Percentiles rank a stretch among this genome's conserved stretches.
Evolutionary conservation across 1,140 invertebrate species (phyloP).

Genomic region (Drosophila equinoxialis): DNA sequence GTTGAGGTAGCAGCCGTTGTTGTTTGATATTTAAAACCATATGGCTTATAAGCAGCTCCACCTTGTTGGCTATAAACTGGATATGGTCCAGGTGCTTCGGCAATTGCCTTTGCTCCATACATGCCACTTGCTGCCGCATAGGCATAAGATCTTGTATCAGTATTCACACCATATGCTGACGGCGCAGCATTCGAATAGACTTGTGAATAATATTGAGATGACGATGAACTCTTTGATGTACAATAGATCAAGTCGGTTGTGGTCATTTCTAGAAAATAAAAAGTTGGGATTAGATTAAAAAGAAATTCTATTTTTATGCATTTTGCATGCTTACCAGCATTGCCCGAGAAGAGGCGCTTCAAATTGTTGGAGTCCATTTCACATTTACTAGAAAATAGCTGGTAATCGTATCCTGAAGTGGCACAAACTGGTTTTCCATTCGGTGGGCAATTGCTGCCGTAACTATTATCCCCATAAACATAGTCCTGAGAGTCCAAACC

Average conservation of each 20-base stretch:
- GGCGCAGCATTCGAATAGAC: not conserved
- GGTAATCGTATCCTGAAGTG: slow-evolving; percentile 22
- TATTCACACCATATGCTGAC: not conserved
- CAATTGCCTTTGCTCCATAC: slow-evolving; percentile 52
- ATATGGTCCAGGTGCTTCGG: slow-evolving; percentile 53
- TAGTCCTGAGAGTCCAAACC: slow-evolving; percentile 20
- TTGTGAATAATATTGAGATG: slow-evolving; percentile 10
- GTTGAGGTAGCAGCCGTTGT: slow-evolving; percentile 24
- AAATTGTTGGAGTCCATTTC: slow-evolving; percentile 33
- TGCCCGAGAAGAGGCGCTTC: slow-evolving; percentile 30
- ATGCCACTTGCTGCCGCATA: slow-evolving; percentile 54
- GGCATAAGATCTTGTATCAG: slow-evolving; percentile 37
- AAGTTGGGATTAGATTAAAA: not conserved
- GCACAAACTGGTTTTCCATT: slow-evolving; percentile 25
- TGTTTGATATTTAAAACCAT: slow-evolving; percentile 8
- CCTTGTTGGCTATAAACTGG: slow-evolving; percentile 16
- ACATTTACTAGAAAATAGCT: slow-evolving; percentile 36
- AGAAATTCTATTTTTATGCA: not conserved
- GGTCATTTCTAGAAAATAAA: slow-evolving; percentile 16
- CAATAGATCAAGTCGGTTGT: slow-evolving; percentile 24
- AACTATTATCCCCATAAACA: slow-evolving; percentile 26
- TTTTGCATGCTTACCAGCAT: slow-evolving; percentile 14
- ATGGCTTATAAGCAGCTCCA: slow-evolving; percentile 17
- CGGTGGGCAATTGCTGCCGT: slow-evolving; percentile 17
- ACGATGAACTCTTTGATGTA: slow-evolving; percentile 6